Evolutionary conservation across 2,888 invertebrate species (phyloP).

Genomic region (Trileptium ribeirensis): DNA sequence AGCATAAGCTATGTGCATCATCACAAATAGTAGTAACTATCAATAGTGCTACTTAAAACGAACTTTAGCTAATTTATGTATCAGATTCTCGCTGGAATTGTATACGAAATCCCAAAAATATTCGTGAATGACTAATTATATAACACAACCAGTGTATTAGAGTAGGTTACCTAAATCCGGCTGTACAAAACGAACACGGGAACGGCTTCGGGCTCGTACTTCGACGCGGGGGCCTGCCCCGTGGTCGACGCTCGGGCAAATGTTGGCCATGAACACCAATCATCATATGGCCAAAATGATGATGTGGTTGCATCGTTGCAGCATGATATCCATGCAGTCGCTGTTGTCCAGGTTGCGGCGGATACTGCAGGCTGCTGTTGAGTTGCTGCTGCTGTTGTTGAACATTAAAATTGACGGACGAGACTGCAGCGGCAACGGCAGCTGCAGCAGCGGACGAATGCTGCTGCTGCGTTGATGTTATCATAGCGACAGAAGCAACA

Average conservation of each 20-base stretch:
- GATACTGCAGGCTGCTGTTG: not conserved
- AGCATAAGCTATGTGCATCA: too few relatives aligned
- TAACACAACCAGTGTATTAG: too few relatives aligned
- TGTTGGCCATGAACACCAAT: not conserved
- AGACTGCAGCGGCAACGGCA: not conserved
- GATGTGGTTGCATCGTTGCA: not conserved
- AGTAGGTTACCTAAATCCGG: conserved; percentile 5
- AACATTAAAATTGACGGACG: not conserved
- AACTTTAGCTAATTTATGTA: too few relatives aligned
- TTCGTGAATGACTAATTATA: too few relatives aligned
- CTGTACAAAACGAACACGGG: conserved; percentile 4
- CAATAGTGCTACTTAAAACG: too few relatives aligned
- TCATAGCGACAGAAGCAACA: not conserved
- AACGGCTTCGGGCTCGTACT: conserved; percentile 5
- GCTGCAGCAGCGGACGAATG: not conserved
- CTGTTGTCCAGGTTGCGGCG: not conserved
- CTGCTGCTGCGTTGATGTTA: not conserved
- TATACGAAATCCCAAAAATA: too few relatives aligned
- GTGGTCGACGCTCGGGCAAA: not conserved
- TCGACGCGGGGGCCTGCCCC: conserved; percentile 17
- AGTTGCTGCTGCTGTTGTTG: not conserved
- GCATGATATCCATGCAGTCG: not conserved
- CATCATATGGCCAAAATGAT: not conserved
- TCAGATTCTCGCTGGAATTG: too few relatives aligned
- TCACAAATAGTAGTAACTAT: too few relatives aligned